phyloP scores from a whole-genome alignment of 2,113 vertebrate species.

The Nansenia antarctica region DNA sequence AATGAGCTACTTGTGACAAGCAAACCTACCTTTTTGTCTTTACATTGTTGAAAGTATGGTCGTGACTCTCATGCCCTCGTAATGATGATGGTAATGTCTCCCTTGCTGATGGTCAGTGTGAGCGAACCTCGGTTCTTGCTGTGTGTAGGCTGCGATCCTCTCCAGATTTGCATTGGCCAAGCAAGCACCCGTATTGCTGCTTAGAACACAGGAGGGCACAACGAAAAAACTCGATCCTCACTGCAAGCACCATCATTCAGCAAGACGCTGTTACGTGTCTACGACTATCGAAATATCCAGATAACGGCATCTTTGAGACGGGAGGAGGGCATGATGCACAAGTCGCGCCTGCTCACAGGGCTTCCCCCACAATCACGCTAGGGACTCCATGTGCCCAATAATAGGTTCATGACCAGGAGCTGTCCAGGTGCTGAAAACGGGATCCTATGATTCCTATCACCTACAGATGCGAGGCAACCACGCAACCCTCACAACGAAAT shows the following conservation, averaged over 20 bases:
- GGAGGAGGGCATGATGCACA: conserved; percentile 45
- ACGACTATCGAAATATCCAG: conserved; percentile 46
- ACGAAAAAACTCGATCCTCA: conserved; percentile 58
- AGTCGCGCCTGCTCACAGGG: conserved; percentile 44
- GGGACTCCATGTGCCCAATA: conserved; percentile 67
- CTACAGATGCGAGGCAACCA: conserved; percentile 36
- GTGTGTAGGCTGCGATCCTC: conserved; percentile 68
- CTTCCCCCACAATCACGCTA: conserved; percentile 68
- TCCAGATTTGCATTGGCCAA: conserved; percentile 60
- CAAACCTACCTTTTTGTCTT: conserved; percentile 70
- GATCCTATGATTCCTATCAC: conserved; percentile 45
- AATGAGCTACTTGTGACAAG: conserved; percentile 30
- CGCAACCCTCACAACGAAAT: conserved; percentile 11
- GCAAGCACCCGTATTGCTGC: conserved; percentile 64
- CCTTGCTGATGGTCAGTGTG: conserved; percentile 59
- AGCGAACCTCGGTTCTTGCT: conserved; percentile 61
- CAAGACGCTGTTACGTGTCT: conserved; percentile 42
- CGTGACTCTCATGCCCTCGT: conserved; percentile 74
- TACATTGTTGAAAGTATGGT: conserved; percentile 73
- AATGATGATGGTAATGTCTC: conserved; percentile 64
- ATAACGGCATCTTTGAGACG: conserved; percentile 47
- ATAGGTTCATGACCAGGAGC: conserved; percentile 54
- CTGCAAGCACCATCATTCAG: conserved; percentile 73
- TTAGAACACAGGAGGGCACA: conserved; percentile 59
- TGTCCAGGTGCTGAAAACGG: conserved; percentile 73